Evolutionary conservation across 2,797 vertebrate species (phyloP).

Genomic region (Sitta carolinensis): DNA sequence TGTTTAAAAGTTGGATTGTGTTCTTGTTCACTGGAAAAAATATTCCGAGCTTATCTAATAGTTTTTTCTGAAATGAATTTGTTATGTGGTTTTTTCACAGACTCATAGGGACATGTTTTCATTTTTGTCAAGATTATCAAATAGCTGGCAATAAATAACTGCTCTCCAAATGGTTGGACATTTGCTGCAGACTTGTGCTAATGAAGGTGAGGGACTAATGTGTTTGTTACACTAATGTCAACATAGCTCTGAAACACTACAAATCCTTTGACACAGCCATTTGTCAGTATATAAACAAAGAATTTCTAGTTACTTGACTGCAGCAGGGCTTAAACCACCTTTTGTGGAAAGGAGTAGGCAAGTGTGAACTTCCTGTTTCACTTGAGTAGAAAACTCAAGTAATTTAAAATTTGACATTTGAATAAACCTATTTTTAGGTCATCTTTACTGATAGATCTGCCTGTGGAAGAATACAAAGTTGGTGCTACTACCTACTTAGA

Average conservation of each 20-base stretch:
- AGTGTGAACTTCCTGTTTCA: neutral
- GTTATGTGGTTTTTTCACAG: constrained; percentile 14
- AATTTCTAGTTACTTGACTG: constrained; percentile 30
- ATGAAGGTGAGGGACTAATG: constrained; percentile 47
- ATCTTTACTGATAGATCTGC: neutral
- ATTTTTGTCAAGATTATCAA: constrained; percentile 60
- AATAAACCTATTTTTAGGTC: neutral
- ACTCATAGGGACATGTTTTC: constrained; percentile 26
- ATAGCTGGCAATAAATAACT: constrained; percentile 60
- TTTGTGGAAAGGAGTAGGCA: neutral
- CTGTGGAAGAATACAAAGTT: neutral
- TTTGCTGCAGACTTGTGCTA: constrained; percentile 52
- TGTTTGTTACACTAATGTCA: constrained; percentile 55
- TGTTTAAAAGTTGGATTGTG: neutral
- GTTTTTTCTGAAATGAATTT: constrained; percentile 6
- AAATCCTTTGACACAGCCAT: constrained; percentile 43
- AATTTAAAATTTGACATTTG: neutral
- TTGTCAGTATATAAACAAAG: constrained; percentile 62
- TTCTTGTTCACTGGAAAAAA: neutral
- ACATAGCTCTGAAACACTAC: constrained; percentile 21
- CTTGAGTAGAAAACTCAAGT: neutral
- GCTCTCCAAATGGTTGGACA: constrained; percentile 63
- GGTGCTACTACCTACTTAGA: neutral
- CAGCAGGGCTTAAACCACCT: neutral
- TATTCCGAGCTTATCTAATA: constrained; percentile 38